phyloP scores from a whole-genome alignment of 2,113 vertebrate genomes.

The Phrynosoma blainvillii region DNA sequence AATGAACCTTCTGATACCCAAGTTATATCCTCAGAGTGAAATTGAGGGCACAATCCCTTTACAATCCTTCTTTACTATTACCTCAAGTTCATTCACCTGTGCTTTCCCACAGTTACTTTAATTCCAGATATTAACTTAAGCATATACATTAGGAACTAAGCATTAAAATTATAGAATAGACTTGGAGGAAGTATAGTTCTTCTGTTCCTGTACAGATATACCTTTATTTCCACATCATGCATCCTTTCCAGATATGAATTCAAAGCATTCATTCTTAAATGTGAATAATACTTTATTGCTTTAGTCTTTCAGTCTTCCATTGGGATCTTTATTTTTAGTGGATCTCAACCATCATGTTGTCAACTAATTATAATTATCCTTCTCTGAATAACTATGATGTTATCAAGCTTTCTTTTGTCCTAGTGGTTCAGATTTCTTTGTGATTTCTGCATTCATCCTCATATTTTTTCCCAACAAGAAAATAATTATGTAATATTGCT shows the following conservation, averaged over 20 bases:
- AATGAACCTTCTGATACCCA: not conserved
- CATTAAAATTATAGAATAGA: not conserved
- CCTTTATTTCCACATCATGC: not conserved
- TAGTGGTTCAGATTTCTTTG: not conserved
- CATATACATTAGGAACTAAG: not conserved
- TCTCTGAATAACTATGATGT: not conserved
- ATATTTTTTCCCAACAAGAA: not conserved
- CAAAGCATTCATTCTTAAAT: not conserved
- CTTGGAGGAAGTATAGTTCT: not conserved
- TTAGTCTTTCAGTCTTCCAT: not conserved
- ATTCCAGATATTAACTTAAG: not conserved
- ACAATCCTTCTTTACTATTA: not conserved
- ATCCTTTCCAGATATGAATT: not conserved
- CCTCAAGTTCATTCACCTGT: not conserved
- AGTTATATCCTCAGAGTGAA: not conserved
- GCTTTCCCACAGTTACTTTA: not conserved
- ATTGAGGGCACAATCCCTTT: not conserved
- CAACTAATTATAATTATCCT: not conserved
- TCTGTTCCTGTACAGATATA: not conserved
- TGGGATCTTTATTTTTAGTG: not conserved
- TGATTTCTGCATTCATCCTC: not conserved
- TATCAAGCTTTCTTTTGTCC: not conserved
- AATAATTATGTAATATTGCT: not conserved
- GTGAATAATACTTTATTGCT: not conserved
- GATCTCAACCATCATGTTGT: not conserved